phyloP scores from a whole-genome alignment of 2,113 vertebrate genomes.

The Numenius arquata region DNA sequence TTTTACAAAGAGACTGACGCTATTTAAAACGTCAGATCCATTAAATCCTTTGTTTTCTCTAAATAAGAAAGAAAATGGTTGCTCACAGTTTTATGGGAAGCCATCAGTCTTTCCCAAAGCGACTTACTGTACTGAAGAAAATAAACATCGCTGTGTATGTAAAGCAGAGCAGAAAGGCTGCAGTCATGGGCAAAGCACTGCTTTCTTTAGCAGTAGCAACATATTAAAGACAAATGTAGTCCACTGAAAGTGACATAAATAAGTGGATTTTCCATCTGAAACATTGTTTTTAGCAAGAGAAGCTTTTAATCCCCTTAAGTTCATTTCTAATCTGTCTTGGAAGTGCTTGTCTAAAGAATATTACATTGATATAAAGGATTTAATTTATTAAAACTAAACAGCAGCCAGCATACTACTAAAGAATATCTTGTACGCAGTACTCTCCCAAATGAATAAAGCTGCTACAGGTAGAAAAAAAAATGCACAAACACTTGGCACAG shows the following conservation, averaged over 20 bases:
- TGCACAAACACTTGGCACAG: slow-evolving; percentile 34
- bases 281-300: slow-evolving; percentile 81
- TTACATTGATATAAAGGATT: slow-evolving; percentile 79
- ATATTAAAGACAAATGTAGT: slow-evolving; percentile 73
- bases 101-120: slow-evolving; percentile 70
- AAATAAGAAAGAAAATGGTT: slow-evolving; percentile 70
- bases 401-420: slow-evolving; percentile 57
- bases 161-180: slow-evolving; percentile 47
- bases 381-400: slow-evolving; percentile 78
- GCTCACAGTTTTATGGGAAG: slow-evolving; percentile 48
- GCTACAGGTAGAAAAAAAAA: slow-evolving; percentile 55
- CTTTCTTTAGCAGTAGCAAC: slow-evolving; percentile 57
- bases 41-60: slow-evolving; percentile 65
- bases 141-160: slow-evolving; percentile 42
- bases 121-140: slow-evolving; percentile 60
- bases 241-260: slow-evolving; percentile 80
- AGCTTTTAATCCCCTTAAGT: slow-evolving; percentile 84
- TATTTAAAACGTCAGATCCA: slow-evolving; percentile 63
- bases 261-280: slow-evolving; percentile 81
- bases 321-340: slow-evolving; percentile 80
- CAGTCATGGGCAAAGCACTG: slow-evolving; percentile 14
- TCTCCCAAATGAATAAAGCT: slow-evolving; percentile 69
- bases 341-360: slow-evolving; percentile 79
- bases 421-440: slow-evolving; percentile 50
- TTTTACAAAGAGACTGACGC: slow-evolving; percentile 3